Percentiles rank a stretch among this genome's conserved stretches.
These are phyloP conservation scores for Oceanodroma tethys DNA, from an alignment of 2,113 vertebrate genomes.

Conservation along the genomic window DNA sequence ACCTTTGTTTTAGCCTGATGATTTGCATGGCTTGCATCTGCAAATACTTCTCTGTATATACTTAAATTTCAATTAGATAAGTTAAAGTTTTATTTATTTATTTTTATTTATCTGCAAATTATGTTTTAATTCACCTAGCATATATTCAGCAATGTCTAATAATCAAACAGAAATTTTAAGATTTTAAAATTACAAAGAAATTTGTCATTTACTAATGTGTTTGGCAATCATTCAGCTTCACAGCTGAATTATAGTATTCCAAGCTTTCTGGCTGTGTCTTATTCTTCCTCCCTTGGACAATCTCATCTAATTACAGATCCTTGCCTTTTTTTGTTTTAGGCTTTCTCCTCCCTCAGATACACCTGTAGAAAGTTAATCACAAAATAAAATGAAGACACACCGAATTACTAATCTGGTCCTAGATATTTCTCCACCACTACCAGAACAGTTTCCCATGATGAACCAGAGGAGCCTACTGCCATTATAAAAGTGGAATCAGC, in stretches of 20 bases:
- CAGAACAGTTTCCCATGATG: not conserved
- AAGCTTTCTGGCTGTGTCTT: not conserved
- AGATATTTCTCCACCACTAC: not conserved
- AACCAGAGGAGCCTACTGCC: not conserved
- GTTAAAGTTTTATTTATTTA: not conserved
- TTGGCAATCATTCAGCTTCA: conserved; percentile 15
- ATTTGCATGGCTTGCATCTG: not conserved
- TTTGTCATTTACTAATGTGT: not conserved
- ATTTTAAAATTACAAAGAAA: conserved; percentile 23
- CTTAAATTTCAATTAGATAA: not conserved
- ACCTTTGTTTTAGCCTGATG: not conserved
- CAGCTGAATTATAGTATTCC: conserved; percentile 9
- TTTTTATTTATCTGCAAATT: not conserved
- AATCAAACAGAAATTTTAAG: not conserved
- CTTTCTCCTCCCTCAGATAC: conserved; percentile 12
- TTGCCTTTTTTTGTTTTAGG: conserved; percentile 42
- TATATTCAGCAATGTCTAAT: not conserved
- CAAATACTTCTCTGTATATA: not conserved
- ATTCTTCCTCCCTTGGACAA: conserved; percentile 4
- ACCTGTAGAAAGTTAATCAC: conserved; percentile 60
- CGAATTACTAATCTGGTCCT: not conserved
- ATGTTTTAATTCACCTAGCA: not conserved
- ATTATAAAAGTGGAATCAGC: not conserved
- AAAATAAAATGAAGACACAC: conserved; percentile 45
- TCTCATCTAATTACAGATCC: conserved; percentile 50